These are phyloP conservation scores for Enoplosus armatus DNA, from an alignment of 2,797 vertebrate species.

Conservation along the genomic window DNA sequence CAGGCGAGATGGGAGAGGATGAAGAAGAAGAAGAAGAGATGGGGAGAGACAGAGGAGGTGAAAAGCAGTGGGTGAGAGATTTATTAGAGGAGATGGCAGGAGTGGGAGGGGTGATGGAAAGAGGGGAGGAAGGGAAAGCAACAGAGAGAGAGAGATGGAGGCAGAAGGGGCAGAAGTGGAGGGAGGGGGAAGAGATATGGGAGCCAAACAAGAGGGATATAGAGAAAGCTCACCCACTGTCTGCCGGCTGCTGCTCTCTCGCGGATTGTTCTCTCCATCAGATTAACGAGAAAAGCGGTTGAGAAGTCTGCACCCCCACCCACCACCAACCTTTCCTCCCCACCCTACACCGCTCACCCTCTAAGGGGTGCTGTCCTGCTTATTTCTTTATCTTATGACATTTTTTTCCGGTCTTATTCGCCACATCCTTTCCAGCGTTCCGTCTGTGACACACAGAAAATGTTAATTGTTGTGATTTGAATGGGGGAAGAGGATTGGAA, in stretches of 20 bases:
- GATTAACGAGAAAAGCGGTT: conserved; percentile 52
- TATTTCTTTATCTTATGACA: conserved; percentile 49
- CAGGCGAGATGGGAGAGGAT: conserved; percentile 25
- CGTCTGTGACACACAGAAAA: conserved; percentile 33
- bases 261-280: conserved; percentile 57
- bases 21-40: conserved; percentile 21
- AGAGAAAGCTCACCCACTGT: conserved; percentile 57
- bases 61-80: conserved; percentile 68
- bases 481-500: conserved; percentile 12
- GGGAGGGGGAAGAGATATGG: conserved; percentile 39
- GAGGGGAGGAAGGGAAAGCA: conserved; percentile 31
- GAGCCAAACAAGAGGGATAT: conserved; percentile 59
- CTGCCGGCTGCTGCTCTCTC: conserved; percentile 56
- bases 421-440: conserved; percentile 18
- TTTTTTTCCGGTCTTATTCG: conserved; percentile 26
- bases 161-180: conserved; percentile 34
- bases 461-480: conserved; percentile 56
- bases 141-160: conserved; percentile 29
- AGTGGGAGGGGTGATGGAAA: conserved; percentile 50
- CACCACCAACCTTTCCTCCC: background rate
- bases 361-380: conserved; percentile 5
- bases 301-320: conserved; percentile 37
- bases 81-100: conserved; percentile 71
- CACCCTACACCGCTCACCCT: conserved; percentile 8
- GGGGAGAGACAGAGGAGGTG: conserved; percentile 63